Conservation (phyloP, 2,888 invertebrate genomes). For the Arrhopalites spinosus region DNA sequence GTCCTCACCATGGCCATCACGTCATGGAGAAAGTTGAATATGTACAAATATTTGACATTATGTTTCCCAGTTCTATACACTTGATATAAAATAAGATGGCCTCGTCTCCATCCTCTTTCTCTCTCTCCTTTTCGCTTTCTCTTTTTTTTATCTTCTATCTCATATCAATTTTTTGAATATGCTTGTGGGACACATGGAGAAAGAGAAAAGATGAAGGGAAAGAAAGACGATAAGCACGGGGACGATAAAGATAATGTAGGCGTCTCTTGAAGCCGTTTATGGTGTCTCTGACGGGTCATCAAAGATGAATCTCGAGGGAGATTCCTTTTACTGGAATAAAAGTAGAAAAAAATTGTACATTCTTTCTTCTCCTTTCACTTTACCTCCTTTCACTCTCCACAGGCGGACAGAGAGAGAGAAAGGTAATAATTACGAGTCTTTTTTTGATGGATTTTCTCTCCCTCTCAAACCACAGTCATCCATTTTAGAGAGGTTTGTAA, state of each 20-base stretch:
- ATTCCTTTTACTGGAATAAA: neutral
- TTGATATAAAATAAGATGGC: too few species aligned
- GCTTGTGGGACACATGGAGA: too few species aligned
- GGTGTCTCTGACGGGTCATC: slow-evolving; percentile 30
- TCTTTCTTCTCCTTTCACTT: neutral
- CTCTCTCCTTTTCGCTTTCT: neutral
- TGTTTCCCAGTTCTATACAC: too few species aligned
- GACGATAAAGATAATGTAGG: slow-evolving; percentile 31
- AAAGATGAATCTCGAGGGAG: slow-evolving; percentile 17
- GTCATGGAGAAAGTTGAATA: too few species aligned
- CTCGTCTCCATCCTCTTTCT: neutral
- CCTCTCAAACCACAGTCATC: too few species aligned
- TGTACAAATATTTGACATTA: too few species aligned
- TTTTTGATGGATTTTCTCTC: too few species aligned
- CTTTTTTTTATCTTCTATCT: neutral
- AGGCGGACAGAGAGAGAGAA: too few species aligned
- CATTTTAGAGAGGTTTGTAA: too few species aligned
- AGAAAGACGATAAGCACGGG: neutral
- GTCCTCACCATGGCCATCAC: too few species aligned
- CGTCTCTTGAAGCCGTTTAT: slow-evolving; percentile 23
- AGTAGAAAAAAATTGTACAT: neutral
- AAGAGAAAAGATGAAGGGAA: neutral
- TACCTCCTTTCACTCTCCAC: neutral
- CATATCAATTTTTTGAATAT: too few species aligned
- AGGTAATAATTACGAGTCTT: too few species aligned